A percentile compares a stretch with the other conserved stretches of the same genome.
phyloP scores from a whole-genome alignment of 2,113 vertebrate species.

The Rana temporaria region DNA sequence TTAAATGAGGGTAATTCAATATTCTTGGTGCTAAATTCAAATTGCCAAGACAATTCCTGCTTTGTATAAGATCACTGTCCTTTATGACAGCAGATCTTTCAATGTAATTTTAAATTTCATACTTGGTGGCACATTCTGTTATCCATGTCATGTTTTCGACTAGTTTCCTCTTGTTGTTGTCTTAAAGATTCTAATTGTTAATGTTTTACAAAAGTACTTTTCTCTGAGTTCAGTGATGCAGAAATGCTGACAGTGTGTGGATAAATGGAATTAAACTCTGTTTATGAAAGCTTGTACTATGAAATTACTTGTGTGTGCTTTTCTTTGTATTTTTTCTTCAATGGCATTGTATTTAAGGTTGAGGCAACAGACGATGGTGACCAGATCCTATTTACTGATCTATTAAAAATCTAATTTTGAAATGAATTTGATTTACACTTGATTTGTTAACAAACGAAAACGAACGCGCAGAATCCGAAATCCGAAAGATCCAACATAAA shows the following conservation, averaged over 20 bases:
- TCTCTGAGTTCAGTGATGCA: conserved; percentile 75
- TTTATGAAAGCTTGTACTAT: conserved; percentile 75
- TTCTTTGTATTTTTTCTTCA: conserved; percentile 61
- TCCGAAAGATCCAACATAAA: no score
- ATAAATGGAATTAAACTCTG: conserved; percentile 76
- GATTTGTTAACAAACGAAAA: no score
- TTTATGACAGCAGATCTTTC: conserved; percentile 45
- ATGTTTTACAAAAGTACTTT: conserved; percentile 74
- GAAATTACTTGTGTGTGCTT: conserved; percentile 76
- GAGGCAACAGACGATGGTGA: no score
- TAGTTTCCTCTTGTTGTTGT: conserved; percentile 66
- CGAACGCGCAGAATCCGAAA: no score
- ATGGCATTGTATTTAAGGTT: conserved; percentile 20
- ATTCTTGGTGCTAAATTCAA: conserved; percentile 37
- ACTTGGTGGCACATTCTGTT: conserved; percentile 63
- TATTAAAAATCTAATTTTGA: no score
- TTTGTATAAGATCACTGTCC: conserved; percentile 18
- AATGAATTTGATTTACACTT: no score
- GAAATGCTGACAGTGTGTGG: conserved; percentile 77
- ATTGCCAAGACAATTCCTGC: conserved; percentile 36
- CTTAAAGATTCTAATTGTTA: conserved; percentile 74
- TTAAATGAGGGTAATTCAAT: conserved; percentile 29
- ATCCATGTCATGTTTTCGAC: conserved; percentile 64
- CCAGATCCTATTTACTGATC: no score
- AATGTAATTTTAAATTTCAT: conserved; percentile 74